Percentiles rank a stretch among this genome's conserved stretches.
These are phyloP conservation scores for Philonicus albiceps DNA, from an alignment of 2,888 invertebrate species.

Conservation along the genomic window DNA sequence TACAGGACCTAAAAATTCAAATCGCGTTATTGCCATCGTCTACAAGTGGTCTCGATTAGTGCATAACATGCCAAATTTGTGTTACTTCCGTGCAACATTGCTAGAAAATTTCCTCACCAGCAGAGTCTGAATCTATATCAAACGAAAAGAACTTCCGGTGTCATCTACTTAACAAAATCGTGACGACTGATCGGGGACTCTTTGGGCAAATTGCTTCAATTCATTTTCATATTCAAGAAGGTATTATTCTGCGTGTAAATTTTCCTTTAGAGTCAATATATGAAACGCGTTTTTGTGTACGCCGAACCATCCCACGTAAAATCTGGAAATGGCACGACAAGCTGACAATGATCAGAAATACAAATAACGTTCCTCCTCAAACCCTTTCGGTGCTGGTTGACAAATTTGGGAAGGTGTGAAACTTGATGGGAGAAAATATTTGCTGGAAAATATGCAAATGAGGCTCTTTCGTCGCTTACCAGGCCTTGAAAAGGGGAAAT, in stretches of 20 bases:
- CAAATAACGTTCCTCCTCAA: background rate
- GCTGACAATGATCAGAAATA: background rate
- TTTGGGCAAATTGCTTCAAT: background rate
- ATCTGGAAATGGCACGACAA: background rate
- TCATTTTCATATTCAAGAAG: conserved; percentile 2
- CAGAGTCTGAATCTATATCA: background rate
- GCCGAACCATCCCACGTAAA: background rate
- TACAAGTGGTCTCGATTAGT: background rate
- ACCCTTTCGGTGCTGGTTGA: background rate
- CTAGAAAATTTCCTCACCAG: background rate
- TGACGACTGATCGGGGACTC: background rate
- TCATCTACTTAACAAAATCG: background rate
- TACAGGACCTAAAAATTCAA: background rate
- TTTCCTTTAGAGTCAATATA: background rate
- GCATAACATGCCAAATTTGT: background rate
- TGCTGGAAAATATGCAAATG: background rate
- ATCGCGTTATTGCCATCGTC: background rate
- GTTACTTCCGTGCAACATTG: background rate
- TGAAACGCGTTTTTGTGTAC: background rate
- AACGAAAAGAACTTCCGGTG: background rate
- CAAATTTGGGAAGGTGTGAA: background rate
- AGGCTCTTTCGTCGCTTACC: background rate
- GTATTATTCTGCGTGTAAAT: background rate
- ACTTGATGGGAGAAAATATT: background rate
- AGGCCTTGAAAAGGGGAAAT: background rate